These are phyloP conservation scores for Sardinella longiceps DNA, from an alignment of 2,797 vertebrate genomes.

Conservation along the genomic window DNA sequence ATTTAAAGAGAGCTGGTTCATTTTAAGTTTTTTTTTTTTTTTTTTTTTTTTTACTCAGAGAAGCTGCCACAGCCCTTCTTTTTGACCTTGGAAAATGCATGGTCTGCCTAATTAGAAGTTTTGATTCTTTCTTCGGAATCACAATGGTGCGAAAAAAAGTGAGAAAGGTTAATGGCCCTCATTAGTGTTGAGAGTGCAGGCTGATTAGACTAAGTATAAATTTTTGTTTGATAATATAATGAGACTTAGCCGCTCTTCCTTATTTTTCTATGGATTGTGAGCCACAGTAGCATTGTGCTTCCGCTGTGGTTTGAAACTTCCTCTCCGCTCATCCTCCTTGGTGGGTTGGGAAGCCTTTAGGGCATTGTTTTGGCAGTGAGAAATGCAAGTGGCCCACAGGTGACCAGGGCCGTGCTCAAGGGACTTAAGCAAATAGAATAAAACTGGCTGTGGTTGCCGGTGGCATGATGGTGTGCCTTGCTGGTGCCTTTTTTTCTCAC, in stretches of 20 bases:
- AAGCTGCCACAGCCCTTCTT: neutral
- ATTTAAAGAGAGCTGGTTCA: neutral
- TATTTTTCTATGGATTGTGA: neutral
- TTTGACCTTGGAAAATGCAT: neutral
- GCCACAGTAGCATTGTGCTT: neutral
- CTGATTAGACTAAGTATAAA: neutral
- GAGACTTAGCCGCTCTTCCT: neutral
- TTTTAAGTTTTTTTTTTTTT: neutral
- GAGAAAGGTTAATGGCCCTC: neutral
- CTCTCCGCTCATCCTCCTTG: constrained; percentile 15
- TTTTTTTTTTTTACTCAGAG: no score
- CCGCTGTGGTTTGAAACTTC: constrained; percentile 19
- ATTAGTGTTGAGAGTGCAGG: neutral
- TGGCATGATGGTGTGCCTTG: neutral
- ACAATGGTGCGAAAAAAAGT: neutral
- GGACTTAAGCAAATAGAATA: constrained; percentile 38
- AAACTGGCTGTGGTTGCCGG: neutral
- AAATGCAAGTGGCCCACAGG: constrained; percentile 42
- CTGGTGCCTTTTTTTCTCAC: neutral
- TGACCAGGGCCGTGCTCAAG: constrained; percentile 40
- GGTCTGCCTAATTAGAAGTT: constrained; percentile 4
- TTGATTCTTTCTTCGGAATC: neutral
- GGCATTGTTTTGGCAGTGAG: constrained; percentile 47
- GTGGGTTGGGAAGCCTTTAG: constrained; percentile 37
- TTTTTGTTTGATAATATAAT: constrained; percentile 1